Percentiles rank a stretch among this genome's conserved stretches.
Conservation (phyloP, 2,797 vertebrate genomes). For the Darevskia nairensis region DNA sequence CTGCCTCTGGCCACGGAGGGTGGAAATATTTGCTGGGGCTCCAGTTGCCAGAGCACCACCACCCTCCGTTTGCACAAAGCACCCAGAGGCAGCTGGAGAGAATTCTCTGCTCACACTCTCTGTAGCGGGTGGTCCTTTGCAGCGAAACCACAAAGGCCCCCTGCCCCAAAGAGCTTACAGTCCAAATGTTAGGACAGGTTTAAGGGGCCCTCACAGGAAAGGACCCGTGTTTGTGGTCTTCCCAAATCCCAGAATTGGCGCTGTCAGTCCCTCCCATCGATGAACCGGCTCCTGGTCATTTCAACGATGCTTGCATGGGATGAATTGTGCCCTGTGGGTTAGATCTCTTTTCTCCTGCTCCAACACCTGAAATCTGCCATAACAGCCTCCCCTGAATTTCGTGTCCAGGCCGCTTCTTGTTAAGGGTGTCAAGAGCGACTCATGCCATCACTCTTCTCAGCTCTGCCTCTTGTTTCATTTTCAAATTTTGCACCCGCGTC, state of each 20-base stretch:
- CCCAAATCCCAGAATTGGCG: background rate
- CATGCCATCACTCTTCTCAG: too few relatives aligned
- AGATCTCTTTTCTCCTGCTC: too few relatives aligned
- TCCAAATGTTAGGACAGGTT: background rate
- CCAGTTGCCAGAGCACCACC: too few relatives aligned
- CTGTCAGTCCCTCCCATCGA: too few relatives aligned
- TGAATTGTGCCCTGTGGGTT: too few relatives aligned
- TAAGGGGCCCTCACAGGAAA: too few relatives aligned
- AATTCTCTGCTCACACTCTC: background rate
- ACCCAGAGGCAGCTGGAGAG: background rate
- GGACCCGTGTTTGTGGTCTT: background rate
- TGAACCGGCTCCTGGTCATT: background rate
- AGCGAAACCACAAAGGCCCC: background rate
- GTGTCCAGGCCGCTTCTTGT: background rate
- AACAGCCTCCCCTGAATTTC: background rate
- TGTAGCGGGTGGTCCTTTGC: background rate
- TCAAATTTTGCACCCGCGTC: background rate
- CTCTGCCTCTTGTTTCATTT: background rate
- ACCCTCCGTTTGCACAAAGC: background rate
- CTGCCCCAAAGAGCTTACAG: background rate
- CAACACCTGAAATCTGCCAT: background rate
- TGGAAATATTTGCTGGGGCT: too few relatives aligned
- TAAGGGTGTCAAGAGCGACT: background rate
- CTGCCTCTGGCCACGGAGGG: too few relatives aligned
- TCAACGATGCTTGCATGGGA: too few relatives aligned